Evolutionary conservation across 2,888 invertebrate species (phyloP), one percentile per base, ranked within the genome.

Genomic region (Chrysolina oricalcia): DNA sequence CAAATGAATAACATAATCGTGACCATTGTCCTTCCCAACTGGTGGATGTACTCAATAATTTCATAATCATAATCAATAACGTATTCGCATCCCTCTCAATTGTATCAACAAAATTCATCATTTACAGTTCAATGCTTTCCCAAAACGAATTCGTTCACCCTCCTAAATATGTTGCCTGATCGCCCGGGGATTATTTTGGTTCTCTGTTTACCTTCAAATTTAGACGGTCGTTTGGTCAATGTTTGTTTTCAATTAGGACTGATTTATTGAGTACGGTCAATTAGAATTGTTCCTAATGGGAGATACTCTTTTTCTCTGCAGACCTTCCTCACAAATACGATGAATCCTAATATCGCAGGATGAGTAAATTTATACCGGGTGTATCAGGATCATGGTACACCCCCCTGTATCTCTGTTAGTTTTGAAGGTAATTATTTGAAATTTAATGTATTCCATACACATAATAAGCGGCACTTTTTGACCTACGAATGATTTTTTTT

Each of bases 171-270:
- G 67, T 67, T 67, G 13, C 10, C 6, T 10, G 35, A 27, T 68
- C 68, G 53, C 40, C 35, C 56, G 17, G 19, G 53, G 53, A 53
- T 53, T 53, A 53, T 53, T 53, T 53, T 53, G 40, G 27, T 40
- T 21, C 27, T 11, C 13, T 68, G 68, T 53, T 53, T 17, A 53
- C 40, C 48, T 68, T 27, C 40, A 53, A 53, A 68, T 53, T 17
- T 56, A 19, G 15, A 70, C 43, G 41, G 50, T 50, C 46, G 50
- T 43, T 69, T 19, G 15, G 46, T 64, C 56, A 70, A 59, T 73
- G 56, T 73, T 73, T 69, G 64, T 53, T 64, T 69, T 69, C 64
- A 53, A 69, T 70, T 64, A 64, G 23, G 63, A 17, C 48, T 64
- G 27, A 73, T 64, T 73, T 64, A 43, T 53, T 27, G 35, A 65